Evolutionary conservation across 2,888 invertebrate genomes (phyloP), one percentile per base, ranked within the genome.

Genomic region (Eulithis prunata): DNA sequence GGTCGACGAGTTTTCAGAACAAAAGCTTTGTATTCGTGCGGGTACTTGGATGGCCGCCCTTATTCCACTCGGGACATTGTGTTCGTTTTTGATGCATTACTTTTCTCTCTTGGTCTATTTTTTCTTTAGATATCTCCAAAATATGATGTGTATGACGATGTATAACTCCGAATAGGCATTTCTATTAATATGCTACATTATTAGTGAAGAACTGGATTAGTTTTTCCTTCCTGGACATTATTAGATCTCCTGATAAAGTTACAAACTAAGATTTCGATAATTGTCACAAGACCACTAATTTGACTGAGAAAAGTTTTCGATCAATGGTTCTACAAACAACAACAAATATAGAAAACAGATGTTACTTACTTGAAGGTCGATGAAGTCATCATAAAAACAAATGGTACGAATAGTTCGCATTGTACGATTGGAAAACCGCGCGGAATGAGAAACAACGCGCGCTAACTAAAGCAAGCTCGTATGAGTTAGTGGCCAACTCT

Each of bases 51-150:
- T 49, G 14, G 52, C 32, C 38, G 51, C 28, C 3, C 41, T 70
- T 8, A 41, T 41, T 65, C 62, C 65, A 65, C 52, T 65, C 43
- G 46, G 11, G 28, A 47, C 47, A 60, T 57, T 53, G 64, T 64
- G 60, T 68, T 65, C 64, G 66, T 71, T 68, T 60, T 65, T 55
- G 0, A 52, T 54, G 51, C 56, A 21, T 54, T 45, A 28, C n/a
- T 8, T 46, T 63, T 53, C 13, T 21, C 21, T 57, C 46, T 14
- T 36, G 21, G 11, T 32, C 8, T 57, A 43, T 62, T 56, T 45
- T 63, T 46, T 5, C 49, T 51, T 28, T 13, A 11, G 28, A 28
- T 13, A 51, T 51, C 46, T 46, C n/a, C 32, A 32, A 32, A 21
- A 32, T 14, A 10, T 8, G 41, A 41, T 8, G 41, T 8, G 8